Evolutionary conservation across 37 sponge, comb jelly and placozoan genomes (phyloP).

Genomic region (Agelas oroides): DNA sequence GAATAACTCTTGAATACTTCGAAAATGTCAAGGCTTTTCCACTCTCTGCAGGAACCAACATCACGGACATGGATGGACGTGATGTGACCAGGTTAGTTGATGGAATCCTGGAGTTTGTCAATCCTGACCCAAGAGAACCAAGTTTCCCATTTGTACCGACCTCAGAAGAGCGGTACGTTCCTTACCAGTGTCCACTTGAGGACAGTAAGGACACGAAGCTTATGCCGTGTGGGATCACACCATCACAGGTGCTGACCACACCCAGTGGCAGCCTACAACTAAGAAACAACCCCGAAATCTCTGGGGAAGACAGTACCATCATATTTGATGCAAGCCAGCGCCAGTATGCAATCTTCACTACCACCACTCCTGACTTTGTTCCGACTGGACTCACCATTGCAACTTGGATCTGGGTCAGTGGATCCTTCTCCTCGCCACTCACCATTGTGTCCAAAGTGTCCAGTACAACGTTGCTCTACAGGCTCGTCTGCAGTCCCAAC

Average conservation of each 20-base stretch:
- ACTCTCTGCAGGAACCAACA: constrained; percentile 43
- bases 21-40: constrained; percentile 17
- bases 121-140: constrained; percentile 28
- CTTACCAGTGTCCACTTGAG: constrained; percentile 53
- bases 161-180: background rate
- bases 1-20: constrained; percentile 13
- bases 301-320: constrained; percentile 18
- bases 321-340: constrained; percentile 27
- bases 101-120: constrained; percentile 39
- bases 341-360: constrained; percentile 37
- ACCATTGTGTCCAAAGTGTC: constrained; percentile 65
- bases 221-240: constrained; percentile 35
- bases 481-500: constrained; percentile 37
- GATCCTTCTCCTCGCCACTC: background rate
- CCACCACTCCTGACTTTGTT: background rate
- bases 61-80: constrained; percentile 65
- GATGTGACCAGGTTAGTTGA: constrained; percentile 43
- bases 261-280: background rate
- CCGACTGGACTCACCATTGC: constrained; percentile 55
- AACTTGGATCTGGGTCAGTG: constrained; percentile 65
- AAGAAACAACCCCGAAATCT: background rate
- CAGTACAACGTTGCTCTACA: background rate
- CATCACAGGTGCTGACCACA: constrained; percentile 1
- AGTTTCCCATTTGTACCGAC: constrained; percentile 58
- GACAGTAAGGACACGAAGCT: constrained; percentile 33